These are phyloP conservation scores for Lacerta bilineata DNA, from an alignment of 2,797 vertebrate genomes.

Conservation along the genomic window DNA sequence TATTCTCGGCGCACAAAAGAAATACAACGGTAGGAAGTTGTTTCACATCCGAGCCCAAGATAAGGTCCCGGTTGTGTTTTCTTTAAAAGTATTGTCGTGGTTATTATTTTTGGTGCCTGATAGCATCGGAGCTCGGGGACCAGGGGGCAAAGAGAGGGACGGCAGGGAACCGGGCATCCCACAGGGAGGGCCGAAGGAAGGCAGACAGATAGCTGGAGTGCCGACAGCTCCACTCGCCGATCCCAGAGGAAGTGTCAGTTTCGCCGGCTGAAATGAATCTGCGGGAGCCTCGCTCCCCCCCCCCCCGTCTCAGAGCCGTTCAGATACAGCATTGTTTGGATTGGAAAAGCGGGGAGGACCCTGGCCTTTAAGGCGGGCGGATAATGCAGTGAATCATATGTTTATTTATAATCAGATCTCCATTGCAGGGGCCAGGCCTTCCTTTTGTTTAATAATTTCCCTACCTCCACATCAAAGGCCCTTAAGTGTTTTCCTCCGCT, in stretches of 20 bases:
- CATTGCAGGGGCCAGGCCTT: constrained; percentile 48
- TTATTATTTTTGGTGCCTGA: constrained; percentile 91
- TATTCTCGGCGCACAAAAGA: constrained; percentile 76
- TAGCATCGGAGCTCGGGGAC: constrained; percentile 82
- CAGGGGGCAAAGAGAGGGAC: constrained; percentile 76
- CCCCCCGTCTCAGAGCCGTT: constrained; percentile 70
- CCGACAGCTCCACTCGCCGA: constrained; percentile 86
- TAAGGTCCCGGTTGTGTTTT: constrained; percentile 85
- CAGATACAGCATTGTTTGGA: constrained; percentile 83
- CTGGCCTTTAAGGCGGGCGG: constrained; percentile 77
- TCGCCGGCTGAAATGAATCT: constrained; percentile 80
- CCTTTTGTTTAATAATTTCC: constrained; percentile 80
- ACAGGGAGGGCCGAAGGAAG: constrained; percentile 67
- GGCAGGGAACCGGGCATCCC: constrained; percentile 73
- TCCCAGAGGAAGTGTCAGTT: constrained; percentile 86
- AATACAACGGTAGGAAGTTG: constrained; percentile 83
- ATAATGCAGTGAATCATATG: constrained; percentile 76
- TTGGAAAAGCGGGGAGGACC: constrained; percentile 42
- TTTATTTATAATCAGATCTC: constrained; percentile 79
- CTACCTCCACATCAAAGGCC: constrained; percentile 77
- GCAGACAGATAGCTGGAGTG: constrained; percentile 81
- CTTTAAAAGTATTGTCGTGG: too few species aligned
- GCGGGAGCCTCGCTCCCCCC: constrained; percentile 52
- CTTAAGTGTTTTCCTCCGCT: not conserved
- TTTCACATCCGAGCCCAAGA: constrained; percentile 90